These are phyloP conservation scores for Tridacna gigas DNA, from an alignment of 2,888 invertebrate genomes.

Conservation along the genomic window DNA sequence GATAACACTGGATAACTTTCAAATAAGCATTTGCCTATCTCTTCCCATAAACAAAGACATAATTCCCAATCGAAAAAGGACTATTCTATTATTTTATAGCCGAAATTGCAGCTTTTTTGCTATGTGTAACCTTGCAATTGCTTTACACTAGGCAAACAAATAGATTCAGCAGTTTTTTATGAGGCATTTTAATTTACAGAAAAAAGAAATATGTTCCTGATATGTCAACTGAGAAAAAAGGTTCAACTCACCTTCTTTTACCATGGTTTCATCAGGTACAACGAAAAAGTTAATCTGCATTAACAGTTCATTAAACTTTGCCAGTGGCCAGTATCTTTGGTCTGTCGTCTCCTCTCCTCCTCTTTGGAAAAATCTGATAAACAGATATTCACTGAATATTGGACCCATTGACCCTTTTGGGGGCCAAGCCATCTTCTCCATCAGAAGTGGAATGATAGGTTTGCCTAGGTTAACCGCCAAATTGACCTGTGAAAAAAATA, in stretches of 20 bases:
- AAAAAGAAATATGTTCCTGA: no score
- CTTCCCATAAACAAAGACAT: no score
- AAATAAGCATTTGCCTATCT: no score
- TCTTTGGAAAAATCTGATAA: constrained; percentile 79
- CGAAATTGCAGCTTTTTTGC: no score
- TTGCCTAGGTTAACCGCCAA: constrained; percentile 80
- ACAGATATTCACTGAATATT: constrained; percentile 83
- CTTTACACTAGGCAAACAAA: no score
- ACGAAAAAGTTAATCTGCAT: constrained; percentile 80
- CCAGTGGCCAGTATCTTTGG: constrained; percentile 79
- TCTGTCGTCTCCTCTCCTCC: constrained; percentile 73
- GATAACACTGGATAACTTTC: no score
- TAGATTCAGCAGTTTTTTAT: no score
- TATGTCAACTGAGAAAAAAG: no score
- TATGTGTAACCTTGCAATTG: no score
- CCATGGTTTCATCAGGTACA: constrained; percentile 70
- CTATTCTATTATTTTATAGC: no score
- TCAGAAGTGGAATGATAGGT: constrained; percentile 82
- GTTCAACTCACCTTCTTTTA: constrained; percentile 66
- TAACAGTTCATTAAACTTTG: constrained; percentile 82
- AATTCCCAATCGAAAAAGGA: no score
- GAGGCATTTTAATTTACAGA: no score
- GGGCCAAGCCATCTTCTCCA: constrained; percentile 83
- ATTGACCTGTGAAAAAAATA: constrained; percentile 74
- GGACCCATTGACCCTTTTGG: constrained; percentile 83